phyloP scores from a whole-genome alignment of 1,140 invertebrate species.

The Trichonephila inaurata region DNA sequence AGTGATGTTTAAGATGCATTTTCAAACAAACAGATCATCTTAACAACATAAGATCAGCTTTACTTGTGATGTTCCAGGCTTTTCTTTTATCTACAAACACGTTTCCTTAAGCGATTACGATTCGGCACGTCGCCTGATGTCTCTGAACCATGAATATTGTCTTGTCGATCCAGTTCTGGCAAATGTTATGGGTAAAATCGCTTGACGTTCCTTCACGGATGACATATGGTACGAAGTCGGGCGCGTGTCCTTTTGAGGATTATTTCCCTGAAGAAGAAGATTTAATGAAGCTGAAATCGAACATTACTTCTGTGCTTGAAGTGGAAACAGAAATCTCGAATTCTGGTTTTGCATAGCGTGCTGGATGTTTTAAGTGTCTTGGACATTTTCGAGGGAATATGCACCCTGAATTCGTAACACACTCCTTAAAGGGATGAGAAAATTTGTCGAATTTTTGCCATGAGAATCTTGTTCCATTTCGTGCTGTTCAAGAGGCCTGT shows the following conservation, averaged over 20 bases:
- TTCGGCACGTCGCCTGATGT: not conserved
- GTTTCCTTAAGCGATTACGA: not conserved
- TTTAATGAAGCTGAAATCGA: conserved; percentile 4
- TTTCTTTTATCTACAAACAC: not conserved
- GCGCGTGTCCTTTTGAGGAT: conserved; percentile 19
- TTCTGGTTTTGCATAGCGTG: not conserved
- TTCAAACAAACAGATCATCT: not conserved
- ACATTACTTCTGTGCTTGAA: not conserved
- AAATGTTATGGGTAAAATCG: conserved; percentile 14
- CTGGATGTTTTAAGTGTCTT: not conserved
- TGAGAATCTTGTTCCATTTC: conserved; percentile 2
- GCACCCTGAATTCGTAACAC: not conserved
- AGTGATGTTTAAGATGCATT: not conserved
- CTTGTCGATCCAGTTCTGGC: conserved; percentile 17
- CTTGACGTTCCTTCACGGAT: conserved; percentile 33
- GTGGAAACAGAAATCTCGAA: not conserved
- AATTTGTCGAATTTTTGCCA: not conserved
- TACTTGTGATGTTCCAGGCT: too few species aligned
- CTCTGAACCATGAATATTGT: not conserved
- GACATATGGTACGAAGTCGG: not conserved
- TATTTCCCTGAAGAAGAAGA: conserved; percentile 14
- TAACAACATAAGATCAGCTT: too few species aligned
- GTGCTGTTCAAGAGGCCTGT: not conserved
- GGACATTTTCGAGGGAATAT: not conserved
- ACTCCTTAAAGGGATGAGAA: not conserved